These are phyloP conservation scores for Plectrocnemia conspersa DNA, from an alignment of 1,140 invertebrate species.

Conservation along the genomic window DNA sequence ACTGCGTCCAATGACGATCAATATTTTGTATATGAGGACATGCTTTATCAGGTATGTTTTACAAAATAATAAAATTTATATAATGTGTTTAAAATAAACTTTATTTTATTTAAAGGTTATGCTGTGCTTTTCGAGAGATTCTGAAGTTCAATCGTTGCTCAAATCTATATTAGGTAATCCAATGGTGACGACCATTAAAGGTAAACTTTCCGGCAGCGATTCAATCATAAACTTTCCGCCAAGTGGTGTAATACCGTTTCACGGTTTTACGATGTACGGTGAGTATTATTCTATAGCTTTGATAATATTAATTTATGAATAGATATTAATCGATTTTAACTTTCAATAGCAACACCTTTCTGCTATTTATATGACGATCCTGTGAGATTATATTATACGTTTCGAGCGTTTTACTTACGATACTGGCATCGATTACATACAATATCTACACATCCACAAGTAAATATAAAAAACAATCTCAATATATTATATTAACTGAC, in stretches of 20 bases:
- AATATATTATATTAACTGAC: no score
- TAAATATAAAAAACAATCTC: no score
- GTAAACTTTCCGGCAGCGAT: constrained; percentile 62
- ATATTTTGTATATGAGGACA: constrained; percentile 97
- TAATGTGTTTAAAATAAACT: neutral
- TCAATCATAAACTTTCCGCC: constrained; percentile 82
- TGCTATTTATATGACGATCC: constrained; percentile 91
- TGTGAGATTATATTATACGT: constrained; percentile 81
- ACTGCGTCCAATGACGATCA: constrained; percentile 96
- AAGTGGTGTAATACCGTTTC: constrained; percentile 92
- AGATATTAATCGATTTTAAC: neutral
- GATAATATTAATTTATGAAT: no score
- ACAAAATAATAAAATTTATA: neutral
- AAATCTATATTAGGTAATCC: constrained; percentile 57
- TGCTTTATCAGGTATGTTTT: constrained; percentile 78
- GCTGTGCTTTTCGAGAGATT: constrained; percentile 88
- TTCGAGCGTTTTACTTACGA: constrained; percentile 84
- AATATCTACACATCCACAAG: constrained; percentile 83
- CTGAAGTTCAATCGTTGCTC: constrained; percentile 65
- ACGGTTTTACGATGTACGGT: constrained; percentile 97
- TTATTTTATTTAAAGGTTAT: constrained; percentile 60
- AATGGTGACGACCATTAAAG: constrained; percentile 64
- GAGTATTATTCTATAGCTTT: constrained; percentile 40
- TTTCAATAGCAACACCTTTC: constrained; percentile 84
- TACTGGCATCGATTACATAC: constrained; percentile 90